phyloP scores from a whole-genome alignment of 2,113 vertebrate species.

The Chunga burmeisteri region DNA sequence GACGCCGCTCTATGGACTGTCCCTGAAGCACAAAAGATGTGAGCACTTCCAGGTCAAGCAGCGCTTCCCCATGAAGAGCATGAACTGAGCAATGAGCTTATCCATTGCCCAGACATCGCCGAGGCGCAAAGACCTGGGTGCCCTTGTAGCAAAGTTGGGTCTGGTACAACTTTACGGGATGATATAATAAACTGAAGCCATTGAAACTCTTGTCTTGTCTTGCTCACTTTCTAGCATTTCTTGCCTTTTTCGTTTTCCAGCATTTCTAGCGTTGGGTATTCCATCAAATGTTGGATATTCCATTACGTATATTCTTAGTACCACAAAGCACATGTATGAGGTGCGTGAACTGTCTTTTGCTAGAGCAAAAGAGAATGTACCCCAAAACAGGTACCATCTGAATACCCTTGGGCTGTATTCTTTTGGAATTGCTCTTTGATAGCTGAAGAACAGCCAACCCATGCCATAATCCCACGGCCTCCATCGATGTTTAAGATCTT shows the following conservation, averaged over 20 bases:
- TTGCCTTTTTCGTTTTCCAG: background rate
- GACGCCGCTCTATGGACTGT: constrained; percentile 83
- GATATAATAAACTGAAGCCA: background rate
- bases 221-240: background rate
- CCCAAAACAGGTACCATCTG: background rate
- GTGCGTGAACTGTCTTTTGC: background rate
- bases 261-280: background rate
- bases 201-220: fast-evolving
- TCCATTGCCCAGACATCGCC: background rate
- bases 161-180: fast-evolving
- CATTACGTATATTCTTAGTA: background rate
- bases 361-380: background rate
- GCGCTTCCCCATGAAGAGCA: constrained; percentile 18
- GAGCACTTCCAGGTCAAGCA: constrained; percentile 72
- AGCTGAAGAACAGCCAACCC: background rate
- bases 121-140: background rate
- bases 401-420: fast-evolving
- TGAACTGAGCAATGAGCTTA: background rate
- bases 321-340: background rate
- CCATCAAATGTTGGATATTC: background rate
- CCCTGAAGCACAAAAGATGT: constrained; percentile 83
- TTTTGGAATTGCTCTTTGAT: fast-evolving
- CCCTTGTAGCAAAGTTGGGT: background rate
- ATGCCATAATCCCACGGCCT: too few relatives aligned
- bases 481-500: fast-evolving